These are phyloP conservation scores for Pogonomyrmex barbatus DNA, from an alignment of 1,140 invertebrate species.

Conservation along the genomic window DNA sequence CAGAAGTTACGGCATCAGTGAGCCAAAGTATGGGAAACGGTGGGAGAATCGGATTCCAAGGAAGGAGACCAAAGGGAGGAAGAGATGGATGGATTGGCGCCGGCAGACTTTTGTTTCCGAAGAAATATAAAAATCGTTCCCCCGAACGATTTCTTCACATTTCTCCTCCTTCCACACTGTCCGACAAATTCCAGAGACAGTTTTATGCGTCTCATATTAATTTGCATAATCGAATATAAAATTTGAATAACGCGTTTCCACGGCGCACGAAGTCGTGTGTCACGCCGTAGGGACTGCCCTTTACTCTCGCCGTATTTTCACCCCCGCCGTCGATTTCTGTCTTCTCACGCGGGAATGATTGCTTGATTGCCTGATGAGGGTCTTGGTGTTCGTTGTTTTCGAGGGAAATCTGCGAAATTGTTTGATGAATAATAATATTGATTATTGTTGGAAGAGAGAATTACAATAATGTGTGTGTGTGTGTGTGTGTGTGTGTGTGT, in stretches of 20 bases:
- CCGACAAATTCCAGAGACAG: constrained; percentile 76
- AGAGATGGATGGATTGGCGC: constrained; percentile 80
- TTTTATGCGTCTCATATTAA: constrained; percentile 85
- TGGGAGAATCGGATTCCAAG: constrained; percentile 42
- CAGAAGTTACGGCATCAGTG: constrained; percentile 67
- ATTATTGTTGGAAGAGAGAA: constrained; percentile 7
- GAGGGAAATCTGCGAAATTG: constrained; percentile 26
- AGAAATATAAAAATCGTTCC: constrained; percentile 83
- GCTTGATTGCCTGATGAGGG: constrained; percentile 64
- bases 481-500: not conserved
- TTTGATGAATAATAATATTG: constrained; percentile 41
- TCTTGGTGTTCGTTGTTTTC: constrained; percentile 37
- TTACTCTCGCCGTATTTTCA: constrained; percentile 23
- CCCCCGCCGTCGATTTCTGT: not conserved
- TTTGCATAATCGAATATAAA: constrained; percentile 86
- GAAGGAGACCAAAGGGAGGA: constrained; percentile 62
- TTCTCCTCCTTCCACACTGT: constrained; percentile 18
- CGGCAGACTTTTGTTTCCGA: constrained; percentile 84
- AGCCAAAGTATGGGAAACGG: constrained; percentile 35
- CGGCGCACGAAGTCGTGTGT: constrained; percentile 76
- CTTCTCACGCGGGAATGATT: constrained; percentile 2
- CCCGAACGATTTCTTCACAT: not conserved
- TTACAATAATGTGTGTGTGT: not conserved
- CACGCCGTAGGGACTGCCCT: constrained; percentile 62
- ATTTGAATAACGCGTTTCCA: constrained; percentile 82